Evolutionary conservation across 2,888 invertebrate genomes (phyloP), one percentile per base, ranked within the genome.

Genomic region (Napeogenes inachia): DNA sequence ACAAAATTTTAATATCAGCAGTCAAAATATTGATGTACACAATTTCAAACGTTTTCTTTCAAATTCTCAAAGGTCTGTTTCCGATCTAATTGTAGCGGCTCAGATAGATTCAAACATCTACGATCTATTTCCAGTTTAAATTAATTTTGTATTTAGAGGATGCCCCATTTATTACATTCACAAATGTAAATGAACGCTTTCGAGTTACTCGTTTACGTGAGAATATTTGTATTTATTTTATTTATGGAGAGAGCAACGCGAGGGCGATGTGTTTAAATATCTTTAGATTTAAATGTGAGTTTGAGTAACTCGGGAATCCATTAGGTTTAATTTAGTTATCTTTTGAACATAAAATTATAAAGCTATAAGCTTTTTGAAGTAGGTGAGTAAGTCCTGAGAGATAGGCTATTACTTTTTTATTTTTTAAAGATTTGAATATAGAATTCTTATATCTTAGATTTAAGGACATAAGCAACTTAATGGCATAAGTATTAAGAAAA

Each of bases 161-260:
- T 89, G 83, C 84, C 82, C 84, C 88, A 86, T 89, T 89, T 89
- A 87, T 88, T 85, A 88, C 87, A 86, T 87, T 87, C 83, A 84
- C 84, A 82, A 84, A 88, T 87, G 86, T 89, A 88, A 89, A 89
- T 87, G 85, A 86, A 89, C 84, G 87, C 80, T 82, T 85, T 83
- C 83, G 84, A 82, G 79, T 85, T 88, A 86, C 85, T 82, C 83
- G 85, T 79, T 87, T 89, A 89, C 89, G 89, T 90, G 89, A 90
- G 89, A 89, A 89, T 89, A 90, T 90, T 88, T 89, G 85, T 89
- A 88, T 89, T 89, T 89, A 87, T 89, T 89, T 89, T 87, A 89
- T 90, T 89, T 89, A 89, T 88, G 89, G 89, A 78, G 88, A 78
- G 82, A 79, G 78, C 77, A 77, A 80, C 75, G 83, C 85, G 85